Conservation (phyloP, 2,797 vertebrate genomes). For the Mus caroli region DNA sequence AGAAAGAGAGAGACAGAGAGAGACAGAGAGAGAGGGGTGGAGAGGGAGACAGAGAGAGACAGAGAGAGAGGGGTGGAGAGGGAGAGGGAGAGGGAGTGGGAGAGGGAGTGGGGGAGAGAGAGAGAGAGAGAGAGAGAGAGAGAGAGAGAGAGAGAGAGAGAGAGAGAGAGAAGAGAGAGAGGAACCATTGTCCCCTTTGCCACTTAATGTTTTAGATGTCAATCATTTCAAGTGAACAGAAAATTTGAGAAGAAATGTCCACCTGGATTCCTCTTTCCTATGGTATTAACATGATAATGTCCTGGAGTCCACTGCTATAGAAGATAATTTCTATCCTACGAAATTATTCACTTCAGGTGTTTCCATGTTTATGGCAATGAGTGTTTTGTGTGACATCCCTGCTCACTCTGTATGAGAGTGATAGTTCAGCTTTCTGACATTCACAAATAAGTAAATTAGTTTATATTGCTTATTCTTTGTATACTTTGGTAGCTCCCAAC, state of each 20-base stretch:
- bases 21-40: too few species aligned
- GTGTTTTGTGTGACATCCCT: not conserved
- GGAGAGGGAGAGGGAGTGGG: too few species aligned
- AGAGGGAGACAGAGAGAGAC: too few species aligned
- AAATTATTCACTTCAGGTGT: not conserved
- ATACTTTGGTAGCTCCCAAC: not conserved
- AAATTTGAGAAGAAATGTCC: not conserved
- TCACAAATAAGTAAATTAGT: not conserved
- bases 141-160: too few species aligned
- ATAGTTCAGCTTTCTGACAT: not conserved
- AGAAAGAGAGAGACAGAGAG: too few species aligned
- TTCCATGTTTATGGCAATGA: conserved; percentile 3
- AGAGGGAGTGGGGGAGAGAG: too few species aligned
- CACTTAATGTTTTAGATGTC: not conserved
- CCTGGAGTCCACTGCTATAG: not conserved
- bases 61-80: too few species aligned
- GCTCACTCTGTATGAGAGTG: not conserved
- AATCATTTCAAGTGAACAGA: conserved; percentile 10
- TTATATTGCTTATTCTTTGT: not conserved
- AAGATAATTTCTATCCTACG: not conserved
- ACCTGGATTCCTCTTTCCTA: not conserved
- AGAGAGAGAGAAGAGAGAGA: too few species aligned
- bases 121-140: too few species aligned
- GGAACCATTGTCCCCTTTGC: not conserved
- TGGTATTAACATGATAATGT: not conserved